Evolutionary conservation across 1,140 invertebrate species (phyloP).

Genomic region (Tetramorium parvispinum): DNA sequence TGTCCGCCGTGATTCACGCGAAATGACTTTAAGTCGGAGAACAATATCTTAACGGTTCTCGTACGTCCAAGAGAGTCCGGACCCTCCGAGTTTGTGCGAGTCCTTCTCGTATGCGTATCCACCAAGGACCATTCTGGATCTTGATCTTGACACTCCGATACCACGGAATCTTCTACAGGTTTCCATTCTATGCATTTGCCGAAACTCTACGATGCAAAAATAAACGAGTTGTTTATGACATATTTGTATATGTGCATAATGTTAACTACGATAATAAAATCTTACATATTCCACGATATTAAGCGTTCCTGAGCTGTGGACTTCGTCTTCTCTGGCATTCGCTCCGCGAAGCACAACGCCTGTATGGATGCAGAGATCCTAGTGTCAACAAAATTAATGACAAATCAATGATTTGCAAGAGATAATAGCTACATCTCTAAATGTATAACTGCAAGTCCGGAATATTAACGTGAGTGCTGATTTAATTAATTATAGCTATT

Average conservation of each 20-base stretch:
- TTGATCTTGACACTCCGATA: slow-evolving; percentile 90
- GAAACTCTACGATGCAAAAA: slow-evolving; percentile 80
- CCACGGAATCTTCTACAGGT: slow-evolving; percentile 90
- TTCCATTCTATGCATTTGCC: slow-evolving; percentile 92
- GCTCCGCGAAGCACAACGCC: slow-evolving; percentile 82
- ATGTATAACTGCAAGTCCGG: not conserved
- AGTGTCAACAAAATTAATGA: slow-evolving; percentile 53
- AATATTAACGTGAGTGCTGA: not conserved
- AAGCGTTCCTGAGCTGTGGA: slow-evolving; percentile 83
- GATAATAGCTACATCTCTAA: not conserved
- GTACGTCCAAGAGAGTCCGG: slow-evolving; percentile 86
- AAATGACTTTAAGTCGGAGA: slow-evolving; percentile 90
- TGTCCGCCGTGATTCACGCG: slow-evolving; percentile 89
- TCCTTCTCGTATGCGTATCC: slow-evolving; percentile 88
- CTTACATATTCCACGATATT: slow-evolving; percentile 86
- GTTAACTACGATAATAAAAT: not conserved
- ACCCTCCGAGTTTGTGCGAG: slow-evolving; percentile 85
- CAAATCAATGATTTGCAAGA: not conserved
- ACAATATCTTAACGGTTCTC: slow-evolving; percentile 88
- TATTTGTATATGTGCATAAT: not conserved
- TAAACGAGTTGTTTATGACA: not conserved
- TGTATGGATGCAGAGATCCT: slow-evolving; percentile 85
- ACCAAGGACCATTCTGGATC: slow-evolving; percentile 94
- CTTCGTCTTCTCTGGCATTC: slow-evolving; percentile 83
- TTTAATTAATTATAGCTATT: not conserved